Conservation (phyloP, 2,888 invertebrate genomes). For the Xiphydria camelus region DNA sequence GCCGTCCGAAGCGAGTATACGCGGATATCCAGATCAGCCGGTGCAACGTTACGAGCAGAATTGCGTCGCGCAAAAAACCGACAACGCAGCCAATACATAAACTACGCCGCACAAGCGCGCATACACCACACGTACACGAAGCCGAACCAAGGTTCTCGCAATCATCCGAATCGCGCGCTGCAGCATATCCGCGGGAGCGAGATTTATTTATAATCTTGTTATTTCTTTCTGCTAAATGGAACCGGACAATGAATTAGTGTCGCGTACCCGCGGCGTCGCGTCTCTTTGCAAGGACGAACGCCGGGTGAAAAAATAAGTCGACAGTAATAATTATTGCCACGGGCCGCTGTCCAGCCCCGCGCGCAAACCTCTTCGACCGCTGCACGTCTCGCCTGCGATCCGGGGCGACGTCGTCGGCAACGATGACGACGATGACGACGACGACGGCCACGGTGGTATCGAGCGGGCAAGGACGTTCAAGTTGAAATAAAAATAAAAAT, state of each 20-base stretch:
- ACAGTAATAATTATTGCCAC: slow-evolving; percentile 37
- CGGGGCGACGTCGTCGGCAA: background rate
- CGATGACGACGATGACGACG: background rate
- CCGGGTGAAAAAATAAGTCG: slow-evolving; percentile 38
- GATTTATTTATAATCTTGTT: slow-evolving; percentile 18
- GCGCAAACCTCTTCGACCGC: background rate
- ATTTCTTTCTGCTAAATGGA: slow-evolving; percentile 21
- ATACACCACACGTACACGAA: slow-evolving; percentile 1
- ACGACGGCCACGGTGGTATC: background rate
- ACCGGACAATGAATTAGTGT: slow-evolving; percentile 28
- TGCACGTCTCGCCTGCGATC: too few species aligned
- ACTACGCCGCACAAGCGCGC: too few species aligned
- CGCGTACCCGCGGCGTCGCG: slow-evolving; percentile 11
- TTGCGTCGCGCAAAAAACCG: too few species aligned
- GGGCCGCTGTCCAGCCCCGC: background rate
- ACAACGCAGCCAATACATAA: too few species aligned
- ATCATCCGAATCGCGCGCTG: background rate
- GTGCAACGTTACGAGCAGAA: too few species aligned
- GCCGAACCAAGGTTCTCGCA: background rate
- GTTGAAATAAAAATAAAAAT: slow-evolving; percentile 56
- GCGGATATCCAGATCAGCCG: too few species aligned
- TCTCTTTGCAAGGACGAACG: slow-evolving; percentile 30
- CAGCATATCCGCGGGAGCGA: slow-evolving; percentile 2
- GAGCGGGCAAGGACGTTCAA: slow-evolving; percentile 52
- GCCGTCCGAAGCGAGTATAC: too few species aligned